These are phyloP conservation scores for Chelonus insularis DNA, from an alignment of 1,140 invertebrate species.

Conservation along the genomic window DNA sequence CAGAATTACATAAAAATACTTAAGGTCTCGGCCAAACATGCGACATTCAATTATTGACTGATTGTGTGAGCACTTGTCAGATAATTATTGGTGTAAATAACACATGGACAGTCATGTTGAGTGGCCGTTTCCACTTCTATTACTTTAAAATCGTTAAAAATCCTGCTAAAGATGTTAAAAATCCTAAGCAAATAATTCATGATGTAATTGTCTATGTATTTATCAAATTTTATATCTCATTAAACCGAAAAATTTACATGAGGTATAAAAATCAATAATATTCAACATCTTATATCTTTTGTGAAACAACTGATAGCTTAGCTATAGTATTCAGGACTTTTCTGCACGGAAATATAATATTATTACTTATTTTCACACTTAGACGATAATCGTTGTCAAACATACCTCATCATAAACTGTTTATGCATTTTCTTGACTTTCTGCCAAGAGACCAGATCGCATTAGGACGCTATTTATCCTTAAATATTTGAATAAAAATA, in stretches of 20 bases:
- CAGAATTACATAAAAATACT: conserved; percentile 34
- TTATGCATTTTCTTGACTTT: conserved; percentile 17
- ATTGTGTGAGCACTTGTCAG: conserved; percentile 30
- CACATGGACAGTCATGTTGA: conserved; percentile 16
- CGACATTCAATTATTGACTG: conserved; percentile 39
- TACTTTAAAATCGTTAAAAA: conserved; percentile 4
- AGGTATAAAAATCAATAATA: too few species aligned
- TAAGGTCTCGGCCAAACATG: conserved; percentile 42
- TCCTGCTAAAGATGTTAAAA: background rate
- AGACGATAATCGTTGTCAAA: conserved; percentile 46
- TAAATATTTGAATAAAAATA: background rate
- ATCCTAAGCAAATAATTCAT: conserved; percentile 3
- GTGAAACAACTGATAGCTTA: background rate
- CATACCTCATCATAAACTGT: background rate
- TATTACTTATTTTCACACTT: conserved; percentile 37
- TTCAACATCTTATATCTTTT: too few species aligned
- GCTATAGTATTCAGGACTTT: background rate
- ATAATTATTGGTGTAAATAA: conserved; percentile 40
- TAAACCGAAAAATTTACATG: too few species aligned
- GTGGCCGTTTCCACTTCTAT: conserved; percentile 14
- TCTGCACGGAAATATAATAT: too few species aligned
- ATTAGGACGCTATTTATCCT: background rate
- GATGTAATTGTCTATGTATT: conserved; percentile 1
- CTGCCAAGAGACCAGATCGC: too few species aligned
- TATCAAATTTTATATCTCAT: background rate